A percentile compares a stretch with the other conserved stretches of the same genome.
Conservation (phyloP, 2,888 invertebrate species). For the Lasioglossum marginatum region DNA sequence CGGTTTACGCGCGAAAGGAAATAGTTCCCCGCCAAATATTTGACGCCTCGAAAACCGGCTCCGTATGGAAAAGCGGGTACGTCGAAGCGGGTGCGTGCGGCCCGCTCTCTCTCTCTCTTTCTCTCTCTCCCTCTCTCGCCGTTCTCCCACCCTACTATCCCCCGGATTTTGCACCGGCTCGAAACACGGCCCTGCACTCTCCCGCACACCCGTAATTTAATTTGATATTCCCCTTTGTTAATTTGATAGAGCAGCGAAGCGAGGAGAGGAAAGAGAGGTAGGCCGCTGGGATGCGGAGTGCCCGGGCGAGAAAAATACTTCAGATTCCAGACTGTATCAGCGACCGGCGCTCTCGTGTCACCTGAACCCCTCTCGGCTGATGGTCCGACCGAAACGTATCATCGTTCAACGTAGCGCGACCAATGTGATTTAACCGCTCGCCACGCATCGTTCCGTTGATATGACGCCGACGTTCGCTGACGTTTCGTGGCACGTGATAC, state of each 20-base stretch:
- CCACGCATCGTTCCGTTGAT: conserved; percentile 65
- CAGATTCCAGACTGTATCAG: conserved; percentile 74
- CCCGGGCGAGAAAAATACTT: conserved; percentile 76
- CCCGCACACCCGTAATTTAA: conserved; percentile 73
- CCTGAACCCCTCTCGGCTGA: conserved; percentile 56
- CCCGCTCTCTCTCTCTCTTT: neutral
- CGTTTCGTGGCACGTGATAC: conserved; percentile 63
- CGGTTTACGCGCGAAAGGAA: conserved; percentile 47
- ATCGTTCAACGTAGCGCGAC: conserved; percentile 59
- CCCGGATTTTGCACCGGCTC: conserved; percentile 45
- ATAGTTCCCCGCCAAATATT: conserved; percentile 68
- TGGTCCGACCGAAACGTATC: conserved; percentile 65
- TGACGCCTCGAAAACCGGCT: conserved; percentile 59
- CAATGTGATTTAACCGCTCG: conserved; percentile 68
- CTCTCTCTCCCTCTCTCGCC: neutral
- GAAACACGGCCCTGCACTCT: conserved; percentile 57
- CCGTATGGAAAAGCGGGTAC: neutral
- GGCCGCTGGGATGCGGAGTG: conserved; percentile 33
- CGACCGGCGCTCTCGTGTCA: conserved; percentile 59
- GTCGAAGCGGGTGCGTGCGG: conserved; percentile 25
- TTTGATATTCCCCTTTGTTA: conserved; percentile 80
- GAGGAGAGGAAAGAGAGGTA: conserved; percentile 29
- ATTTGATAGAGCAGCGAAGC: conserved; percentile 68
- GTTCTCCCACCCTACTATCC: neutral
- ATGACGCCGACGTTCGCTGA: conserved; percentile 68